phyloP scores from a whole-genome alignment of 1,140 invertebrate species.

The Nephila pilipes region DNA sequence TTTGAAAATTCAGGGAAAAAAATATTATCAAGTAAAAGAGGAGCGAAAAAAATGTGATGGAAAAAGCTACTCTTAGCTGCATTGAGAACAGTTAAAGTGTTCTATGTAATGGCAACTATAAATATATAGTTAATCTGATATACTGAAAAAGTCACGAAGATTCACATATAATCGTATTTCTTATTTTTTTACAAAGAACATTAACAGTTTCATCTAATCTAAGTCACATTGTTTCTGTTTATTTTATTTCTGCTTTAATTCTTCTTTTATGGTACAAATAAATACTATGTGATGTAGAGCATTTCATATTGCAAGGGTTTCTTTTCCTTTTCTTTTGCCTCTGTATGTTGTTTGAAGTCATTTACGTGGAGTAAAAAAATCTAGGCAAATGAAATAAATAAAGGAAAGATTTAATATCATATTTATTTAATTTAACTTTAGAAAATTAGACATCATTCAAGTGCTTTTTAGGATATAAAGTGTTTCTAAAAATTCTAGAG shows the following conservation, averaged over 20 bases:
- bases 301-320: no score
- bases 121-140: constrained; percentile 19
- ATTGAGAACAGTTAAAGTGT: not conserved
- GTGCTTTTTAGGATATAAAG: no score
- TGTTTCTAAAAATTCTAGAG: no score
- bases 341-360: no score
- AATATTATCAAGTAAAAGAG: not conserved
- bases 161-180: constrained; percentile 8
- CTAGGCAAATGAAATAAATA: no score
- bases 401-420: no score
- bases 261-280: not conserved
- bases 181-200: not conserved
- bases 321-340: no score
- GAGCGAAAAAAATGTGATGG: not conserved
- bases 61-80: not conserved
- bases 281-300: no score
- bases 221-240: not conserved
- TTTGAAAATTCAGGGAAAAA: constrained; percentile 33
- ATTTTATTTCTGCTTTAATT: not conserved
- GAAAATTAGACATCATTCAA: no score
- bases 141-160: not conserved
- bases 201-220: not conserved
- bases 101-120: constrained; percentile 14
- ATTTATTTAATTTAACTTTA: no score
- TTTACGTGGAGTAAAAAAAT: no score